A percentile compares a stretch with the other conserved stretches of the same genome.
These are phyloP conservation scores for Leptinotarsa undecemlineata DNA, from an alignment of 1,140 invertebrate genomes.

Conservation along the genomic window DNA sequence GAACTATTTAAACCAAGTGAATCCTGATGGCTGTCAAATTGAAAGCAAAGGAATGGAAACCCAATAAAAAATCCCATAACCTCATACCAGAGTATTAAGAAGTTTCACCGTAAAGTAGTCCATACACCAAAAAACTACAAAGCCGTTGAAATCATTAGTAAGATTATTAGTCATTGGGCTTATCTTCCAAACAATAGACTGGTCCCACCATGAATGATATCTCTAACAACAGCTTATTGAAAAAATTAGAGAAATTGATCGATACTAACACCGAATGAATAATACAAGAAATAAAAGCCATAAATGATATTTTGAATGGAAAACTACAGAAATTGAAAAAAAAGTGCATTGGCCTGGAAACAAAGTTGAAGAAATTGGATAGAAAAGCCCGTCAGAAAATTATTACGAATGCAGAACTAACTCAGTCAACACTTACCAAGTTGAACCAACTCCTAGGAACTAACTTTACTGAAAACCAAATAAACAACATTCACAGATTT, in stretches of 20 bases:
- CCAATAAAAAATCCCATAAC: too few relatives aligned
- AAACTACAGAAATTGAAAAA: neutral
- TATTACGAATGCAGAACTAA: neutral
- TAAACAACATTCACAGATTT: slow-evolving; percentile 5
- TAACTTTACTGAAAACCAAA: neutral
- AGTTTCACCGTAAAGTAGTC: too few relatives aligned
- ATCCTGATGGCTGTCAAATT: too few relatives aligned
- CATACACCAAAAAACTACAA: too few relatives aligned
- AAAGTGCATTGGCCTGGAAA: neutral
- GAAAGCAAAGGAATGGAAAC: too few relatives aligned
- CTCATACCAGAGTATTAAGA: too few relatives aligned
- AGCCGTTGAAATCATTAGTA: too few relatives aligned
- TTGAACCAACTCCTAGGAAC: neutral
- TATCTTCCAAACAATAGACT: neutral
- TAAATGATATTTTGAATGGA: neutral
- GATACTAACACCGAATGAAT: neutral
- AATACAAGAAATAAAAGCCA: neutral
- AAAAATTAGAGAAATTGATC: slow-evolving; percentile 1
- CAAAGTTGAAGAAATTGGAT: slow-evolving; percentile 2
- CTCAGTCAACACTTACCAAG: neutral
- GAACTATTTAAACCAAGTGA: too few relatives aligned
- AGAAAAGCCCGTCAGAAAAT: neutral
- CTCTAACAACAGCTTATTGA: neutral
- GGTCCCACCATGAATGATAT: neutral
- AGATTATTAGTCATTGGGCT: too few relatives aligned